Evolutionary conservation across 2,797 vertebrate species (phyloP), one percentile per base, ranked within the genome.

Genomic region (Mormyrops boulengeri): DNA sequence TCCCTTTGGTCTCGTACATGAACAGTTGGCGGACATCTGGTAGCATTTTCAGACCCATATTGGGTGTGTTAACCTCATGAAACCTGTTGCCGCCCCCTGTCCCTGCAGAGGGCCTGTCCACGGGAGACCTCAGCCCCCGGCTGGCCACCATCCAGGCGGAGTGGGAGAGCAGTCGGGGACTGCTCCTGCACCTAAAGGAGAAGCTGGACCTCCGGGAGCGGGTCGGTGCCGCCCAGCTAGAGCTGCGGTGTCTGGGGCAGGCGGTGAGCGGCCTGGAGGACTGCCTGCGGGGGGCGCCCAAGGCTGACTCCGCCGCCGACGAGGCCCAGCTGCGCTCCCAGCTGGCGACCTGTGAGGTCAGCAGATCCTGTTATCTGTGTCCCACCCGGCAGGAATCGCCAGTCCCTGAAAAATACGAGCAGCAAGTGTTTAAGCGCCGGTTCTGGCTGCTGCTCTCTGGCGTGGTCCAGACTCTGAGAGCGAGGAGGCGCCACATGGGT

Each of bases 281-380:
- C 73, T 97, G 97, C 97, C 90, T 97, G 66, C 93, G 93, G 88
- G 93, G 90, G 0, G 44, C 91, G 0, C 0, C 90, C 7, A 50
- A 19, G 41, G 19, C 19, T 0, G 66, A 92, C 73, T 90, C 90
- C 0, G 41, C 89, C 50, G 92, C 92, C 12, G 91, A 93, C 1
- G 91, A 94, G 60, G 89, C 93, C 1, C 85, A 95, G 38, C 93
- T 97, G 47, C 91, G 90, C 53, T 90, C 91, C 52, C 90, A 96
- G 90, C 94, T 94, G 7, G 95, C 95, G 1, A 95, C 96, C 34
- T 97, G 95, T 92, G 95, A 97, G 97, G 98, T 99, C 93, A 93
- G 93, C 47, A 30, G 19, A 22, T 17, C 44, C 14, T 44, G 60
- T 85, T 12, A 26, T 88, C 87, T 89, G 60, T 44, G 12, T 0